Conservation (phyloP, 2,888 invertebrate genomes). For the Hypercompe scribonia region DNA sequence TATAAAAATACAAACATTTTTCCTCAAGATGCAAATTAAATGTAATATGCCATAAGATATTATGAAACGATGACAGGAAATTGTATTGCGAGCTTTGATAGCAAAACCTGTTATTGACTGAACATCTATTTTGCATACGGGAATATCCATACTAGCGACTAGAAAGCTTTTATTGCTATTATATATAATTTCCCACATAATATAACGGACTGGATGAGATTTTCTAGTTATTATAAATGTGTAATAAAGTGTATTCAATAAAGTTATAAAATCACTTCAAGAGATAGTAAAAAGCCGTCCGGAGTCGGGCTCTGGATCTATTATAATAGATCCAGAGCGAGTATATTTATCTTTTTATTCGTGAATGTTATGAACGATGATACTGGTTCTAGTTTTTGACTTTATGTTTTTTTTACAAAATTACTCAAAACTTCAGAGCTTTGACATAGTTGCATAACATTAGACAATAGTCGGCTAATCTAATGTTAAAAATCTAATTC, state of each 20-base stretch:
- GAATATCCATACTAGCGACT: constrained; percentile 29
- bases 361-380: too few species aligned
- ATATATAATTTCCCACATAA: constrained; percentile 38
- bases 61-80: constrained; percentile 68
- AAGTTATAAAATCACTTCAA: background rate
- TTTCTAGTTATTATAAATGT: constrained; percentile 8
- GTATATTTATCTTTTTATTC: too few species aligned
- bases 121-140: constrained; percentile 63
- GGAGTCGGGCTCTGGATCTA: background rate
- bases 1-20: background rate
- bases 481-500: too few species aligned
- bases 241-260: background rate
- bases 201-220: constrained; percentile 27
- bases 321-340: too few species aligned
- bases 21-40: constrained; percentile 22
- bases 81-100: constrained; percentile 54
- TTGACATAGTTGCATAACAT: too few species aligned
- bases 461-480: too few species aligned
- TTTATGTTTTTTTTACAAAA: too few species aligned
- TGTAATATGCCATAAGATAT: constrained; percentile 45
- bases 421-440: too few species aligned
- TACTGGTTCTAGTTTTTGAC: too few species aligned
- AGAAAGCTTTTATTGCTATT: constrained; percentile 28
- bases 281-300: background rate
- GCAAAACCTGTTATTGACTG: constrained; percentile 58